Base-by-base conservation (phyloP, 2,888 invertebrate genomes). In the Acanthosepion esculentum region DNA sequence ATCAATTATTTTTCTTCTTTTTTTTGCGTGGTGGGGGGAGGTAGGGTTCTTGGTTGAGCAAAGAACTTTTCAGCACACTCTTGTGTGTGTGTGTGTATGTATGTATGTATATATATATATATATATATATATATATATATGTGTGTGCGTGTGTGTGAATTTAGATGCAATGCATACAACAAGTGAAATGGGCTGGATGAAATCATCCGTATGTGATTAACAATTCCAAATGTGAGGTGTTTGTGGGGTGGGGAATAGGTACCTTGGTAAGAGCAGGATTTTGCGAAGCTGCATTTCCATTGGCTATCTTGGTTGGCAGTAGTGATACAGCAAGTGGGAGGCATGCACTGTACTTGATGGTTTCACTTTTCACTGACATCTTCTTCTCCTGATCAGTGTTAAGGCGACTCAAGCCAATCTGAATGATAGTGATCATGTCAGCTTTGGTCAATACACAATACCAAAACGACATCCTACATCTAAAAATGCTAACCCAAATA, bases 371-470 rank as follows among this genome's bases (percentile, higher is more conserved):
- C 92, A 93, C 92, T 29, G 92, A 48, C 53, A 48, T 93, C 92
- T 53, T 93, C 92, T 50, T 93, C 92, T 93, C 92, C 50, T 50
- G 92, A 93, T 93, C 92, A 93, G 50, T 93, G 92, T 93, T 93
- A 50, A 93, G 92, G 92, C 53, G 53, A 93, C 92, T 93, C 92
- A 93, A 93, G 92, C 92, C 92, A 93, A 93, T 53, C 92, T 93
- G 53, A 93, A 93, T 50, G 53, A 78, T 78, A 78, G 78, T n/a
- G 78, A 78, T 78, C n/a, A 78, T n/a, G 78, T 78, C 78, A 78
- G 78, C 78, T n/a, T 78, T 78, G 78, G 78, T 78, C 78, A 78
- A 33, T 78, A 78, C 78, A n/a, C 78, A 78, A 78, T n/a, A 78
- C 78, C 78, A 78, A 78, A 78, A 78, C 78, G 78, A 78, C 78